Evolutionary conservation across 1,140 invertebrate species (phyloP), one percentile per base, ranked within the genome.

Genomic region (Vanessa tameamea): DNA sequence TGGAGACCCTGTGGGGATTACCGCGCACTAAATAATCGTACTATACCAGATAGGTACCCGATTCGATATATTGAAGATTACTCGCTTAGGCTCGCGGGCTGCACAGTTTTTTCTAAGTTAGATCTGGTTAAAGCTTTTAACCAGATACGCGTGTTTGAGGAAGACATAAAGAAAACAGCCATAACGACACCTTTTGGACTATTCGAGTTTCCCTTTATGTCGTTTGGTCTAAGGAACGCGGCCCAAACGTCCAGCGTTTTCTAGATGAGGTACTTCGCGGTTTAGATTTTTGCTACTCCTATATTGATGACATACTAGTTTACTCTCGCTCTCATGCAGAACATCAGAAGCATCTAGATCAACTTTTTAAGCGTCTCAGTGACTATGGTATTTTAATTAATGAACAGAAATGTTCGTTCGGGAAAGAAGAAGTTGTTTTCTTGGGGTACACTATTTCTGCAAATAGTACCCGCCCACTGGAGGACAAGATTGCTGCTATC

Each of bases 121-220:
- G 94, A 95, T 79, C 69, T 94, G 1, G 74, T 78, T 0, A 82
- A 82, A 26, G 94, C 94, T 0, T 95, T 93, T 73, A 89, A 92
- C 78, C 94, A 92, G 72, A 88, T 93, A 20, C 89, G 84, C 0
- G 80, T 92, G 0, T 61, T 63, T 7, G 47, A 64, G 8, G 75
- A 78, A 0, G 86, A 93, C 63, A 80, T 90, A 9, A 48, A 31
- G 8, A 92, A 91, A 57, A 92, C 87, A 1, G 86, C 88, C 4
- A 77, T 82, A 1, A 76, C 72, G 0, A 76, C 72, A 14, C 80
- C 80, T 0, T 76, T 82, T n/a, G 63, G 88, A 0, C 69, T 93
- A 20, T 92, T 84, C 68, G 90, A 93, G 70, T 92, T 90, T 61
- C 75, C 76, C 9, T 74, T 43, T 8, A 91, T 92, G 84, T 77